These are phyloP conservation scores for Paratilapia polleni DNA, from an alignment of 2,113 vertebrate genomes.

Conservation along the genomic window DNA sequence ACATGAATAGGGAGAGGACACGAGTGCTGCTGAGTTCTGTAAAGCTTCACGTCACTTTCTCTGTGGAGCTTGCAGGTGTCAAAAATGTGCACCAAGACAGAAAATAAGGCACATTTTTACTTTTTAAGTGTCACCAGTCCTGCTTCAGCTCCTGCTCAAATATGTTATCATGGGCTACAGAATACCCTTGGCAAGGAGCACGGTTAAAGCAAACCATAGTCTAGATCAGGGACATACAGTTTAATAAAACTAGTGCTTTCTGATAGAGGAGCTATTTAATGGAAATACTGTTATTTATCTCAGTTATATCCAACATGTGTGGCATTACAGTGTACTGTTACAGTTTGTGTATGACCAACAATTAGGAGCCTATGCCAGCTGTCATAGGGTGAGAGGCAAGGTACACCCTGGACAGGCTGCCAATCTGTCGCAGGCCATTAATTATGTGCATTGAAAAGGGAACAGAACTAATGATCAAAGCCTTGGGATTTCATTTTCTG, in stretches of 20 bases:
- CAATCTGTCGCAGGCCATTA: too few relatives aligned
- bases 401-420: too few relatives aligned
- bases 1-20: neutral
- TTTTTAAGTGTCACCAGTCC: neutral
- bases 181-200: neutral
- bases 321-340: neutral
- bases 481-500: neutral
- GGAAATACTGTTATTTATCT: neutral
- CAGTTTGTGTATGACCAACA: rapidly evolving
- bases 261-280: neutral
- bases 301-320: neutral
- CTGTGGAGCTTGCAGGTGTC: neutral
- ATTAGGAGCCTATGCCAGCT: too few relatives aligned
- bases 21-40: neutral
- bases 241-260: neutral
- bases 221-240: neutral
- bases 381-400: too few relatives aligned
- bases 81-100: neutral
- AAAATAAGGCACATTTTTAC: neutral
- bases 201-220: neutral
- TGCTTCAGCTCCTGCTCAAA: neutral
- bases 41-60: neutral
- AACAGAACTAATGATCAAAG: neutral
- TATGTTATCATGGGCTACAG: neutral
- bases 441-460: neutral